Base-by-base conservation (phyloP, 2,797 vertebrate species). In the Eulemur mongoz region DNA sequence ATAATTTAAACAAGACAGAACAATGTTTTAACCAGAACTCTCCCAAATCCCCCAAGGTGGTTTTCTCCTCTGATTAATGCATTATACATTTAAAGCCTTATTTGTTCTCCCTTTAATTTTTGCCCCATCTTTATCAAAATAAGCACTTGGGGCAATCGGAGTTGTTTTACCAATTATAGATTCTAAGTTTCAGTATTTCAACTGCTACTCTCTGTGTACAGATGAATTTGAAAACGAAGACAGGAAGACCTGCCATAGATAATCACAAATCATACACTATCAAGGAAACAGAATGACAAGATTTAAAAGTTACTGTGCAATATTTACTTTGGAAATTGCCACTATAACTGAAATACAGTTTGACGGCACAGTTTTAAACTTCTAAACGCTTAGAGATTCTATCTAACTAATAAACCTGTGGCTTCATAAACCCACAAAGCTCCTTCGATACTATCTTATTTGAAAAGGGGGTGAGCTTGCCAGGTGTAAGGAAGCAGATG, bases 371-470 rank as follows among this genome's bases (percentile, higher is more conserved):
- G 85, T 87, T 96, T 91, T 76, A 85, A 87, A 96, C 89, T 96
- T 76, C 61, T 94, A 89, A 93, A 93, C 0, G 4, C 80, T 90
- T 43, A 30, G 22, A 94, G 97, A 97, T 97, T 61, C 95, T 96
- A 98, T 97, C 96, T 95, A 89, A 32, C 95, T 97, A 97, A 97
- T 97, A 95, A 98, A 96, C 95, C 94, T 92, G 94, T 97, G 95
- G 95, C 95, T 98, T 94, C 75, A 85, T 88, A 97, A 97, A 91
- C 92, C 98, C 93, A 97, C 96, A 96, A 90, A 96, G 83, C 93
- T 94, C 89, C 89, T 6, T 61, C 0, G 80, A 96, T 97, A 32
- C 67, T 35, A 96, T 98, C 96, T 97, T 72, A 59, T 93, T 97
- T 94, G 89, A 97, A 91, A 95, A 88, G 93, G 89, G 97, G 73